Evolutionary conservation across 2,797 vertebrate species (phyloP).

Genomic region (Chiroxiphia lanceolata): DNA sequence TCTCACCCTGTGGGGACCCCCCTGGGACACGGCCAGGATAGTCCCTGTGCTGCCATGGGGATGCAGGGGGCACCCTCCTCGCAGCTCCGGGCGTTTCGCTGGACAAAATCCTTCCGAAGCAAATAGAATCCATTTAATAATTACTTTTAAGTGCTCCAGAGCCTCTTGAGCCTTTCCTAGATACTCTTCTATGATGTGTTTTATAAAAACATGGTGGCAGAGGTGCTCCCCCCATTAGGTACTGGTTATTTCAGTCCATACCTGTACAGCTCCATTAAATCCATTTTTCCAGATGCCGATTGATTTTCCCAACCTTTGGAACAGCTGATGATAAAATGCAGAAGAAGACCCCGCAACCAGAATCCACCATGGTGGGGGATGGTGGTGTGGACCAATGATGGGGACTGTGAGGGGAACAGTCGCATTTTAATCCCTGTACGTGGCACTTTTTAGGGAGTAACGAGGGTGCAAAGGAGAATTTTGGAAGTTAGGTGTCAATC

Average conservation of each 20-base stretch:
- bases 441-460: neutral
- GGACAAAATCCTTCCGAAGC: neutral
- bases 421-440: rapidly evolving
- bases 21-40: rapidly evolving
- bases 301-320: neutral
- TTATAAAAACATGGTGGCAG: neutral
- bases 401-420: rapidly evolving
- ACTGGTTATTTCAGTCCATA: neutral
- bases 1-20: neutral
- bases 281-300: rapidly evolving
- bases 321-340: neutral
- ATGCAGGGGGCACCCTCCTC: neutral
- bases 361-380: neutral
- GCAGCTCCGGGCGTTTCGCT: rapidly evolving
- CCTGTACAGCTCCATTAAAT: neutral
- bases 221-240: neutral
- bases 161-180: neutral
- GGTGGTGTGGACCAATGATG: neutral
- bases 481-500: neutral
- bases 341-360: neutral
- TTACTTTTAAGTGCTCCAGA: neutral
- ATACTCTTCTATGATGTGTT: neutral
- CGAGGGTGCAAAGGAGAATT: neutral
- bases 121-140: neutral
- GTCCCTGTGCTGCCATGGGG: rapidly evolving